Evolutionary conservation across 2,113 vertebrate genomes (phyloP).

Genomic region (Eclectus roratus): DNA sequence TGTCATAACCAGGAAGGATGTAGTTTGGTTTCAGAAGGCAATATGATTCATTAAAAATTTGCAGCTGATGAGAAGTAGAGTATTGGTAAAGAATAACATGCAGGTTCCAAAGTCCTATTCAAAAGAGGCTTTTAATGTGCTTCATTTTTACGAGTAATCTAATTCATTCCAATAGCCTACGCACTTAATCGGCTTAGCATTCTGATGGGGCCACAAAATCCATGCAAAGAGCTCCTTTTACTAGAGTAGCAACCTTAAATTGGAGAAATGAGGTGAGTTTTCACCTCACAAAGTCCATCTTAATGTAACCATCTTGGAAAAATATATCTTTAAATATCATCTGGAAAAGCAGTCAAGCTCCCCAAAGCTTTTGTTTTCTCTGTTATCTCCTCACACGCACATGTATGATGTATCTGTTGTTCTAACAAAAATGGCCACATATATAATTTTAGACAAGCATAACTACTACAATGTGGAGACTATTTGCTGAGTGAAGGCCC

Average conservation of each 20-base stretch:
- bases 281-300: background rate
- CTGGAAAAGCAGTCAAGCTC: background rate
- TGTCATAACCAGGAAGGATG: background rate
- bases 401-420: accelerated
- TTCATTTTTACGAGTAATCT: background rate
- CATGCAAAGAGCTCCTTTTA: background rate
- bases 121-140: accelerated
- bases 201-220: background rate
- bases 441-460: background rate
- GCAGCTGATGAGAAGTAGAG: background rate
- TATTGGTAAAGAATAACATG: background rate
- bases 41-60: background rate
- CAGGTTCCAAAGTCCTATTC: background rate
- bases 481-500: background rate
- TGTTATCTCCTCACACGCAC: background rate
- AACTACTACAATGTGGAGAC: background rate
- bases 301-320: background rate
- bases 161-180: background rate
- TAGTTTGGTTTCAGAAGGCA: background rate
- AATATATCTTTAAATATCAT: background rate
- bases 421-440: background rate
- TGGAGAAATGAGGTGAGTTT: background rate
- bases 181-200: background rate
- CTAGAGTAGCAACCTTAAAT: background rate
- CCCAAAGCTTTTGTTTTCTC: background rate